phyloP scores from a whole-genome alignment of 2,888 invertebrate species.

The Diadegma fenestrale region DNA sequence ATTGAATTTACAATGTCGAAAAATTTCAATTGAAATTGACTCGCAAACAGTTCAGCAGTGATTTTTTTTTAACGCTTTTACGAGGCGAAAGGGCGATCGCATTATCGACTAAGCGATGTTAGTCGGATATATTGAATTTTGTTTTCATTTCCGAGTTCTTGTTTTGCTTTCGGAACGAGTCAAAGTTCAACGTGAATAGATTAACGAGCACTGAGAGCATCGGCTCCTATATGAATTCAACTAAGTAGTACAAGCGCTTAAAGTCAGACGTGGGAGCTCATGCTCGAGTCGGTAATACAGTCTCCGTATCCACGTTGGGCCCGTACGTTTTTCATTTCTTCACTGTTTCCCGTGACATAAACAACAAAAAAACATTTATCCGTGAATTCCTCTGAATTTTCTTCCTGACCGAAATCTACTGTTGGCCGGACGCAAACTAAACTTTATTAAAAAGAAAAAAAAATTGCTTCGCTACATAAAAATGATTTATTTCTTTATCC shows the following conservation, averaged over 20 bases:
- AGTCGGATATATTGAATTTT: conserved; percentile 9
- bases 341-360: neutral
- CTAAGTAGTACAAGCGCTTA: conserved; percentile 68
- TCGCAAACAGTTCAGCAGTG: neutral
- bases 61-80: neutral
- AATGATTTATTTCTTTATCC: conserved; percentile 9
- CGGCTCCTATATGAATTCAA: conserved; percentile 66
- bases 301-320: conserved; percentile 20
- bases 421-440: conserved; percentile 8
- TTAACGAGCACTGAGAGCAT: conserved; percentile 66
- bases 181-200: conserved; percentile 61
- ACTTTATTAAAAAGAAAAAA: neutral
- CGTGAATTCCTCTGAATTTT: neutral
- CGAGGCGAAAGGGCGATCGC: neutral
- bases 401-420: neutral
- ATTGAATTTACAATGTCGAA: no score
- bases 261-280: conserved; percentile 64
- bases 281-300: conserved; percentile 6
- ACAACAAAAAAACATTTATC: conserved; percentile 3
- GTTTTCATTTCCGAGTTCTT: conserved; percentile 20
- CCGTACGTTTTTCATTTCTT: conserved; percentile 13
- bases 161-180: conserved; percentile 22
- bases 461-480: neutral
- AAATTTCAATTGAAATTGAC: neutral
- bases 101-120: neutral